A percentile compares a stretch with the other conserved stretches of the same genome.
Conservation (phyloP, 2,113 vertebrate genomes). For the Lophura nycthemera region DNA sequence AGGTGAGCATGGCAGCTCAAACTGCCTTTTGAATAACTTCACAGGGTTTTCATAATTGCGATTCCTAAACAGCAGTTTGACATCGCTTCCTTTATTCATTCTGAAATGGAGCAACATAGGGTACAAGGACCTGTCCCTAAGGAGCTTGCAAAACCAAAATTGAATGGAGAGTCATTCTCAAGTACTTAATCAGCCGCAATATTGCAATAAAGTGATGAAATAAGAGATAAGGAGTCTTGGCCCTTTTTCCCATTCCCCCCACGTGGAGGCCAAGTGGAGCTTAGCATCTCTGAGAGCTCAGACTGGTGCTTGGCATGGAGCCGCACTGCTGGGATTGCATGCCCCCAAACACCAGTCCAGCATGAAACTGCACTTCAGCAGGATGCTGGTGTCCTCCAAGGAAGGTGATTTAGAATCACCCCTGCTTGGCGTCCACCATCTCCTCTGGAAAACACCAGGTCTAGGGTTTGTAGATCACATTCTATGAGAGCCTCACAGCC, state of each 20-base stretch:
- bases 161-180: conserved; percentile 44
- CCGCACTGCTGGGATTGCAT: background rate
- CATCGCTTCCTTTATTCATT: conserved; percentile 6
- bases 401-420: background rate
- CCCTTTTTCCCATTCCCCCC: background rate
- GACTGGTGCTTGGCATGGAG: background rate
- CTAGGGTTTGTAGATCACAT: background rate
- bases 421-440: background rate
- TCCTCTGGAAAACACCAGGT: background rate
- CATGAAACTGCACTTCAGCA: background rate
- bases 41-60: background rate
- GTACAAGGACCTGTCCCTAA: conserved; percentile 15
- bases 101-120: conserved; percentile 29
- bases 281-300: background rate
- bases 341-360: background rate
- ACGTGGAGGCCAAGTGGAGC: background rate
- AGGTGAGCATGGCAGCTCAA: background rate
- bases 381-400: background rate
- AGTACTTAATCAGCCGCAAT: conserved; percentile 50
- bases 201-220: conserved; percentile 68
- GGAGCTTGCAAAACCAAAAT: conserved; percentile 58
- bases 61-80: background rate
- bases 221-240: conserved; percentile 14
- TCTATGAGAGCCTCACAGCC: background rate
- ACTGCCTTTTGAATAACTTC: background rate